Base-by-base conservation (phyloP, 2,797 vertebrate genomes). In the Poecilia gillii region DNA sequence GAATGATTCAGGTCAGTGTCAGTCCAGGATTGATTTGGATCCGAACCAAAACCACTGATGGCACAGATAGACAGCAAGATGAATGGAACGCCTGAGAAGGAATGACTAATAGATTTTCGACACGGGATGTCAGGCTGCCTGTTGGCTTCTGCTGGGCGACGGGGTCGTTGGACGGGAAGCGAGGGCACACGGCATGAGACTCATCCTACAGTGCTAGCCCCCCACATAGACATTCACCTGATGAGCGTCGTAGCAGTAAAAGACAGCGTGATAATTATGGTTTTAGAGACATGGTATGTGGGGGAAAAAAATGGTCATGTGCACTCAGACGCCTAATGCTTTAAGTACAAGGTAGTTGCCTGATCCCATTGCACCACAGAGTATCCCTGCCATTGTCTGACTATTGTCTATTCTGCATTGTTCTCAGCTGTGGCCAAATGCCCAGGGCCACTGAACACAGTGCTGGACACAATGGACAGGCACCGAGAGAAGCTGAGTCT, bases 21-120 rank as follows among this genome's bases (percentile, higher is more conserved):
- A 91, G 92, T 91, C 88, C 92, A 89, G 91, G 91, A 93, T 94
- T 92, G 94, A 95, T 93, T 93, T 94, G 94, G 92, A 93, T 90
- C 88, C 76, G 85, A 92, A 94, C 93, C 93, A 93, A 93, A 94
- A 92, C 88, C 93, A 92, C 94, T 94, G 91, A 94, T 93, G 91
- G 90, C 93, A 91, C 90, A 92, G 90, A 89, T 90, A 92, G 94
- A 92, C 89, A 88, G 87, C 79, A 85, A 91, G 92, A 95, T 85
- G 84, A 92, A 93, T 91, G 90, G 86, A 87, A 82, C 18, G 77
- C 90, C 49, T 73, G 83, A 84, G 87, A 86, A 90, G 86, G 91
- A 91, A 93, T 93, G 93, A 94, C 89, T 89, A 91, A 95, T 94
- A 91, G 90, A 93, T 94, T 92, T 91, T 86, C 83, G 90, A 93